These are phyloP conservation scores for Nycticebus coucang DNA, from an alignment of 2,113 vertebrate genomes.

Conservation along the genomic window DNA sequence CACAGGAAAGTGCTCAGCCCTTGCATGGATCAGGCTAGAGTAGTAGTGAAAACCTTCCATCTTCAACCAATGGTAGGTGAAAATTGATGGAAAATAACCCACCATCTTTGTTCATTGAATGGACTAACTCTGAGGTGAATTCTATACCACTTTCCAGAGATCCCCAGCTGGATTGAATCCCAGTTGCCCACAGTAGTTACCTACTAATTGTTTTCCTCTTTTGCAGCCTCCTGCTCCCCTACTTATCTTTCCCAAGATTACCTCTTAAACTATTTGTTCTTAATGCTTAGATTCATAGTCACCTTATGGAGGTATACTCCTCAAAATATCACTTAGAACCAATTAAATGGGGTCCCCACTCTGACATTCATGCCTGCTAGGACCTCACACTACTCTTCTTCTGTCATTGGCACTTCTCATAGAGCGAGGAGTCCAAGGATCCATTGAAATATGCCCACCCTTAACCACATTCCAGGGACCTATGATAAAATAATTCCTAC, in stretches of 20 bases:
- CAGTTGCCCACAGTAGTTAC: background rate
- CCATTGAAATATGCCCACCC: background rate
- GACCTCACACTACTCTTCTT: background rate
- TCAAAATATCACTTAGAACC: background rate
- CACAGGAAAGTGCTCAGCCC: background rate
- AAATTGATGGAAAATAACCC: background rate
- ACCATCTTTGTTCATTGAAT: background rate
- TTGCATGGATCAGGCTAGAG: background rate
- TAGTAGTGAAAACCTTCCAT: background rate
- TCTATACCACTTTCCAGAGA: background rate
- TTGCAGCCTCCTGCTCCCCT: background rate
- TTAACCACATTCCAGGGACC: background rate
- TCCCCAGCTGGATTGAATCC: background rate
- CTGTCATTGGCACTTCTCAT: background rate
- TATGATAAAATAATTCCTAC: background rate
- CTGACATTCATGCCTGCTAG: background rate
- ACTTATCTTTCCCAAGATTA: background rate
- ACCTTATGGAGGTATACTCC: background rate
- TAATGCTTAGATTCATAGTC: background rate
- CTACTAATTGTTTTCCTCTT: background rate
- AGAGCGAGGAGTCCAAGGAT: background rate
- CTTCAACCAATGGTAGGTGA: background rate
- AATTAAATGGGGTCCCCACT: background rate
- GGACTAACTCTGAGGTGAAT: conserved; percentile 3
- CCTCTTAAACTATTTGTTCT: conserved; percentile 16